A percentile compares a stretch with the other conserved stretches of the same genome.
phyloP scores from a whole-genome alignment of 2,797 vertebrate species.

The Sebastes diaconus region DNA sequence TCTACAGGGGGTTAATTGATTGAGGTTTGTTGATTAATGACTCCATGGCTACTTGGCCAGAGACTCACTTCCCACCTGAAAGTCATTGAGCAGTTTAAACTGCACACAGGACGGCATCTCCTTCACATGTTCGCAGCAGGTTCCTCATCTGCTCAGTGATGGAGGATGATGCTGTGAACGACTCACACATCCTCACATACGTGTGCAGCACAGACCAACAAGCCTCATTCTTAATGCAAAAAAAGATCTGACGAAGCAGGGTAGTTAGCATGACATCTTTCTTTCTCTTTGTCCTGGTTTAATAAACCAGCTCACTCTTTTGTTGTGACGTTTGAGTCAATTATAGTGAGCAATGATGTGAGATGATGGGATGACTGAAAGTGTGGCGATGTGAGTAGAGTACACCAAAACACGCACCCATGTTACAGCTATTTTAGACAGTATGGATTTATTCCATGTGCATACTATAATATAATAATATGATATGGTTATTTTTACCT shows the following conservation, averaged over 20 bases:
- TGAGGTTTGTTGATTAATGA: background rate
- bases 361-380: background rate
- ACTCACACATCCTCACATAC: background rate
- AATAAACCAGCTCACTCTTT: background rate
- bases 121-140: background rate
- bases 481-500: background rate
- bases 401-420: background rate
- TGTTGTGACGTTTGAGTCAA: background rate
- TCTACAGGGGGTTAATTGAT: background rate
- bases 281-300: background rate
- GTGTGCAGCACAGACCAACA: background rate
- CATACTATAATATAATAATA: background rate
- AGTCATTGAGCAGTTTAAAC: background rate
- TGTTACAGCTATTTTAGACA: rapidly evolving
- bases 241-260: background rate
- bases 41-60: background rate
- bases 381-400: background rate
- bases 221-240: background rate
- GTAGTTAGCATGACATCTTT: background rate
- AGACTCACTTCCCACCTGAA: background rate
- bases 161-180: background rate
- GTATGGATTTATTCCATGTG: background rate
- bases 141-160: background rate
- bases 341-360: no score
- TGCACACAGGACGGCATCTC: background rate